These are phyloP conservation scores for Peromyscus maniculatus DNA, from an alignment of 2,113 vertebrate species.

Conservation along the genomic window DNA sequence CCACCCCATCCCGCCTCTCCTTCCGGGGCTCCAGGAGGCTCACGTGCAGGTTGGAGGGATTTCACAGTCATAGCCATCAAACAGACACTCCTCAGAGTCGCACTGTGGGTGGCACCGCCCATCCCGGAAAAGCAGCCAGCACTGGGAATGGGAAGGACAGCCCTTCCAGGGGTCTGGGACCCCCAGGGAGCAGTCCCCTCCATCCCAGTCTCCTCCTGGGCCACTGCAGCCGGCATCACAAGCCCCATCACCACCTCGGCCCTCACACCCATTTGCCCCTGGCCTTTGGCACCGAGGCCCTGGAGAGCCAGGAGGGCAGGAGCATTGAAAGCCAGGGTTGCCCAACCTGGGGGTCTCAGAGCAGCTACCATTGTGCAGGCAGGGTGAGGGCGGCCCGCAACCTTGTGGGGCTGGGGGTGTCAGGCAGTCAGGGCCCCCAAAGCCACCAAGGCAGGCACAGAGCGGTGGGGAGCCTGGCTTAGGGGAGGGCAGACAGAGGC, in stretches of 20 bases:
- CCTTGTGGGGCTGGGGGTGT: conserved; percentile 50
- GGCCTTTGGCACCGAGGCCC: conserved; percentile 79
- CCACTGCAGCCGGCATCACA: conserved; percentile 81
- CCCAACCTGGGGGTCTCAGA: conserved; percentile 40
- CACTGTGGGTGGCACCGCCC: conserved; percentile 90
- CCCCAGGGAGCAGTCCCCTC: conserved; percentile 85
- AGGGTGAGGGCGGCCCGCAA: conserved; percentile 72
- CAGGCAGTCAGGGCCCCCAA: conserved; percentile 80
- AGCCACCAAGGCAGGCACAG: conserved; percentile 81
- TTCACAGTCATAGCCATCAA: conserved; percentile 93
- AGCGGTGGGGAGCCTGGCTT: conserved; percentile 58
- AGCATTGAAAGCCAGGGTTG: conserved; percentile 71
- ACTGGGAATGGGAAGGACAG: conserved; percentile 87
- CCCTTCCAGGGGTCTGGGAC: conserved; percentile 89
- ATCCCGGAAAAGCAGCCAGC: conserved; percentile 90
- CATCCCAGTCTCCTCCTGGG: conserved; percentile 80
- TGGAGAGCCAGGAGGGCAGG: conserved; percentile 74
- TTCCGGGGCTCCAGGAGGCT: conserved; percentile 74
- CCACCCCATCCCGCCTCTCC: not conserved
- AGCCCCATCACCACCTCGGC: conserved; percentile 69
- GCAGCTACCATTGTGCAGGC: conserved; percentile 79
- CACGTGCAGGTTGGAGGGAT: conserved; percentile 88
- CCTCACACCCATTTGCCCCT: conserved; percentile 74
- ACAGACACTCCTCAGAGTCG: conserved; percentile 88
- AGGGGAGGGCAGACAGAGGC: conserved; percentile 78